These are phyloP conservation scores for Cladopsammia gracilis DNA, from an alignment of 64 coral and sea anemone species.

Conservation along the genomic window DNA sequence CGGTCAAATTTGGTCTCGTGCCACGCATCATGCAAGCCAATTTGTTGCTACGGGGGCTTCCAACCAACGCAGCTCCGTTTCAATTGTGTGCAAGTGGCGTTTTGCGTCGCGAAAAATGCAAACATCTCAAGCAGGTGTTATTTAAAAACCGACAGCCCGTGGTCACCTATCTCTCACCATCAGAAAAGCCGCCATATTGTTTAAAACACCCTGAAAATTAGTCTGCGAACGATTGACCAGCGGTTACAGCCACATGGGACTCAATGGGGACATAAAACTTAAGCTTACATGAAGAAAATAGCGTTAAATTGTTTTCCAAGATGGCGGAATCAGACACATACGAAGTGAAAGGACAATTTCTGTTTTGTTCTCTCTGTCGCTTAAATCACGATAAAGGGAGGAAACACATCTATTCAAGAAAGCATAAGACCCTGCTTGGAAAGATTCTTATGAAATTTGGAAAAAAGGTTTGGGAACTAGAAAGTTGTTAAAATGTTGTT, in stretches of 20 bases:
- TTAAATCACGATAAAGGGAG: slow-evolving; percentile 90
- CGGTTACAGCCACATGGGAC: not conserved
- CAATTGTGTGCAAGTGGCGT: not conserved
- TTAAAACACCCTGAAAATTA: too few relatives aligned
- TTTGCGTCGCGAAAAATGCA: not conserved
- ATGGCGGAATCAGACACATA: slow-evolving; percentile 67
- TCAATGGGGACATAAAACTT: too few relatives aligned
- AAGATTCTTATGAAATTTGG: slow-evolving; percentile 79
- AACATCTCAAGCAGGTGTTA: not conserved
- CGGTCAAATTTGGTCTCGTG: not conserved
- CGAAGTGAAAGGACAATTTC: slow-evolving; percentile 40
- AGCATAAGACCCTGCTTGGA: slow-evolving; percentile 72
- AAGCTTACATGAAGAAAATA: too few relatives aligned
- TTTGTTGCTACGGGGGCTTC: not conserved
- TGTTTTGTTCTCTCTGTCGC: slow-evolving; percentile 84
- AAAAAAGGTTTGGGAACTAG: slow-evolving; percentile 60
- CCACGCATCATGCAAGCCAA: not conserved
- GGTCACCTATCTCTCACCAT: too few relatives aligned
- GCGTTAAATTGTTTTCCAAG: slow-evolving; percentile 9
- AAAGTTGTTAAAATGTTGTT: not conserved
- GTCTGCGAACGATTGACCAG: not conserved
- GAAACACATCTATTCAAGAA: slow-evolving; percentile 88
- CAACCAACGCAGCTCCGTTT: not conserved
- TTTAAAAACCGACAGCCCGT: too few relatives aligned
- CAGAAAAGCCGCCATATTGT: too few relatives aligned